These are phyloP conservation scores for Montipora cactus DNA, from an alignment of 64 coral and sea anemone genomes.

Conservation along the genomic window DNA sequence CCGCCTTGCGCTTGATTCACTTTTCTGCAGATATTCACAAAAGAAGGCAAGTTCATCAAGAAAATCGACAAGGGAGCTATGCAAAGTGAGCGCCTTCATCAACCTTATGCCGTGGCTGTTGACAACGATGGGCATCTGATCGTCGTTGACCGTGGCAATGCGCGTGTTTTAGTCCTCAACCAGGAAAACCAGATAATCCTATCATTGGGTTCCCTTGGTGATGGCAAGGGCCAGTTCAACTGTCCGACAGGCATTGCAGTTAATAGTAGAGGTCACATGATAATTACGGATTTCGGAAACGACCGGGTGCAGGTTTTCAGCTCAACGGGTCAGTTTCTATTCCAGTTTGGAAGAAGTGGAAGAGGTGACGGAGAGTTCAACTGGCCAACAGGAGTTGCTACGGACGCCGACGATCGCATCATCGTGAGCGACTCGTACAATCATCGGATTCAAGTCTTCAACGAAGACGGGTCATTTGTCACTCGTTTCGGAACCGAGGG, in stretches of 20 bases:
- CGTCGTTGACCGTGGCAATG: conserved; percentile 86
- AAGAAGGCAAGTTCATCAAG: conserved; percentile 75
- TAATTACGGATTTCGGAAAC: conserved; percentile 91
- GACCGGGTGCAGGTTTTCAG: conserved; percentile 92
- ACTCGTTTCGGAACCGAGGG: conserved; percentile 88
- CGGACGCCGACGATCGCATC: conserved; percentile 71
- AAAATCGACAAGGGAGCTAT: conserved; percentile 43
- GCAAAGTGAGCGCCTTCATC: conserved; percentile 49
- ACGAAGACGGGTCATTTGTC: conserved; percentile 75
- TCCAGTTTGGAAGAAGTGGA: conserved; percentile 83
- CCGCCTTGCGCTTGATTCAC: not conserved
- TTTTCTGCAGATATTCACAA: conserved; percentile 67
- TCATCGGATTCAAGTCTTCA: conserved; percentile 91
- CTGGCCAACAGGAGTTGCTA: conserved; percentile 87
- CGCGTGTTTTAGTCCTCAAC: conserved; percentile 83
- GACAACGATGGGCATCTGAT: conserved; percentile 73
- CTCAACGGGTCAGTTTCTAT: conserved; percentile 76
- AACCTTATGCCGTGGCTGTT: conserved; percentile 81
- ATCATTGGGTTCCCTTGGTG: conserved; percentile 83
- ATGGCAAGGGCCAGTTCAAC: conserved; percentile 83
- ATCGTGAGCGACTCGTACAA: conserved; percentile 95
- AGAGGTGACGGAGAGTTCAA: conserved; percentile 76
- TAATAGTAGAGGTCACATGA: conserved; percentile 78
- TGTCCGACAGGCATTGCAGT: conserved; percentile 79
- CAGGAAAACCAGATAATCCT: conserved; percentile 46